Conservation (phyloP, 2,888 invertebrate genomes). For the Sepioteuthis lessoniana region DNA sequence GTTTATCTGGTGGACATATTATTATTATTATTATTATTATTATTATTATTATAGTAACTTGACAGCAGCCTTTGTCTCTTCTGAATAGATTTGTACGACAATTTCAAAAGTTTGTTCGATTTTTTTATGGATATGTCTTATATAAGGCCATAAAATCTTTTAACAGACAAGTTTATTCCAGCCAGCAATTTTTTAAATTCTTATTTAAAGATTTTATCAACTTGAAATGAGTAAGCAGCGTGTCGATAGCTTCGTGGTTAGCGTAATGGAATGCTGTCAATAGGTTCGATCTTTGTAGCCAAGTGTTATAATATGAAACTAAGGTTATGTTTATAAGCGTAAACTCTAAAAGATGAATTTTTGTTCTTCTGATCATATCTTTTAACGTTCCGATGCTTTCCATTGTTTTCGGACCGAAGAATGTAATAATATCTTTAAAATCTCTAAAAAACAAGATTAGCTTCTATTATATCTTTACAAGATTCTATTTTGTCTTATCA, state of each 20-base stretch:
- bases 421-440: neutral
- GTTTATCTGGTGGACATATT: conserved; percentile 8
- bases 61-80: conserved; percentile 21
- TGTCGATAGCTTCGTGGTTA: neutral
- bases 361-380: neutral
- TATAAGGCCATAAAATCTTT: neutral
- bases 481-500: neutral
- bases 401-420: neutral
- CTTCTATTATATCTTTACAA: neutral
- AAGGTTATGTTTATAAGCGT: neutral
- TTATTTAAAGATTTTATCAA: conserved; percentile 33
- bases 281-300: neutral
- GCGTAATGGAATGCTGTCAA: neutral
- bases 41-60: neutral
- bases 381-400: neutral
- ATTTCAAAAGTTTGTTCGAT: neutral
- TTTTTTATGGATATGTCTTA: neutral
- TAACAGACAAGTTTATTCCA: conserved; percentile 12
- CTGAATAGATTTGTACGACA: neutral
- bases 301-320: neutral
- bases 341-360: neutral
- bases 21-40: neutral
- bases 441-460: neutral
- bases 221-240: neutral
- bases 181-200: neutral